These are phyloP conservation scores for Priocnemis perturbator DNA, from an alignment of 2,888 invertebrate species.

Conservation along the genomic window DNA sequence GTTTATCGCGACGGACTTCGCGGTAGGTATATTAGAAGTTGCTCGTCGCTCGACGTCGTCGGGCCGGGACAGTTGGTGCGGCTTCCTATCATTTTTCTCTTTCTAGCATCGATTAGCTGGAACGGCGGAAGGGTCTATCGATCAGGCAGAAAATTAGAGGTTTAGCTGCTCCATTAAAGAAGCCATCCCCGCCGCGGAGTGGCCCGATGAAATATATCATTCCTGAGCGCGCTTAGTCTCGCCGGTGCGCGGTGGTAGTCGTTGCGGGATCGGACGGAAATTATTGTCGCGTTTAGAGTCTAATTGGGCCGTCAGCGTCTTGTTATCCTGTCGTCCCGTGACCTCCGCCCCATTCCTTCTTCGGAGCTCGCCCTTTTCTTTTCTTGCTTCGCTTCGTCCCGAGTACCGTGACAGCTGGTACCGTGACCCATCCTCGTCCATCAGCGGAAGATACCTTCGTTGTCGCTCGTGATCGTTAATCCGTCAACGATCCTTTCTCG, in stretches of 20 bases:
- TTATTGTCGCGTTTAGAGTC: slow-evolving; percentile 62
- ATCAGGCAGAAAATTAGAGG: slow-evolving; percentile 38
- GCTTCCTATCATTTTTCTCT: no score
- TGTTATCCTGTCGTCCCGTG: slow-evolving; percentile 61
- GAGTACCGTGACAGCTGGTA: slow-evolving; percentile 68
- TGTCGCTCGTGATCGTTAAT: slow-evolving; percentile 27
- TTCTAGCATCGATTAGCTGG: no score
- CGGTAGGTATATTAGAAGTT: no score
- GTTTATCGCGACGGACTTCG: no score
- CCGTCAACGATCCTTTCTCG: background rate
- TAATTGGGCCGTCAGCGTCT: slow-evolving; percentile 73
- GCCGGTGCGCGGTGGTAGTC: background rate
- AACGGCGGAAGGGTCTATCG: background rate
- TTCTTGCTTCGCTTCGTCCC: slow-evolving; percentile 43
- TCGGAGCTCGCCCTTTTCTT: slow-evolving; percentile 27
- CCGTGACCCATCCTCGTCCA: slow-evolving; percentile 54
- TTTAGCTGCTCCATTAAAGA: slow-evolving; percentile 42
- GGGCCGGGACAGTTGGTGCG: no score
- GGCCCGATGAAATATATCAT: slow-evolving; percentile 45
- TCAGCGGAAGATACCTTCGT: slow-evolving; percentile 22
- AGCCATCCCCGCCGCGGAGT: slow-evolving; percentile 26
- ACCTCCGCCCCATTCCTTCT: slow-evolving; percentile 16
- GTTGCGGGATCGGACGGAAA: slow-evolving; percentile 24
- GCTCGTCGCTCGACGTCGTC: no score
- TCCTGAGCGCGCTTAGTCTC: slow-evolving; percentile 23